Evolutionary conservation across 2,797 vertebrate genomes (phyloP).

Genomic region (Hippopotamyrus pictus): DNA sequence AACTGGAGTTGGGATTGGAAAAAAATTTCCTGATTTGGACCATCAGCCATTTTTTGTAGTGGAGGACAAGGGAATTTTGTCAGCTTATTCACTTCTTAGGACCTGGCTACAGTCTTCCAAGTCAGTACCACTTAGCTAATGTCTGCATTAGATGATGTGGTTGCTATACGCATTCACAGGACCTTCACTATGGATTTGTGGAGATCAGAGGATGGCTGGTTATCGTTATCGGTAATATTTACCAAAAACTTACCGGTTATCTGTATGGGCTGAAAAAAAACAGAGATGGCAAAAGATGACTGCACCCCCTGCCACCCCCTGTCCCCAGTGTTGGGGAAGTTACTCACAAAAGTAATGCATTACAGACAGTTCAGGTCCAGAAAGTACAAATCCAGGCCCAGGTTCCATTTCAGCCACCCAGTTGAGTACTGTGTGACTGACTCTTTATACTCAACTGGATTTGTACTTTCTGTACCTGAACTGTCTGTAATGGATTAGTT

Average conservation of each 20-base stretch:
- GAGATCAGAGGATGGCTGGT: not conserved
- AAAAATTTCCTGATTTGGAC: not conserved
- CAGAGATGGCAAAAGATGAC: not conserved
- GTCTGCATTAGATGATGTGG: not conserved
- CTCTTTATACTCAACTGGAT: not conserved
- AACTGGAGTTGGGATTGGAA: no score
- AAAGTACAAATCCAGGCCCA: no score
- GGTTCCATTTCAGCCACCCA: not conserved
- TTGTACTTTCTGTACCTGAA: not conserved
- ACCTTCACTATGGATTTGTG: not conserved
- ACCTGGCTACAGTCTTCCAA: not conserved
- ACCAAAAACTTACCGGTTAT: not conserved
- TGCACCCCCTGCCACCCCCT: not conserved
- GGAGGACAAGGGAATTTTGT: not conserved
- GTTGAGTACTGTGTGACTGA: not conserved
- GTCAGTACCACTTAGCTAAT: not conserved
- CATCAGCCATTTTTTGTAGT: not conserved
- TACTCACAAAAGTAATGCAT: no score
- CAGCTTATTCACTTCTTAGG: not conserved
- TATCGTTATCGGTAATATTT: not conserved
- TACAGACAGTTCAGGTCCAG: no score
- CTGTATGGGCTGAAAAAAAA: not conserved
- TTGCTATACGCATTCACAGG: not conserved
- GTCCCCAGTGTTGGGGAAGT: no score
- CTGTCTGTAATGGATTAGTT: not conserved